These are phyloP conservation scores for Nasonia oneida DNA, from an alignment of 2,888 invertebrate species.

Conservation along the genomic window DNA sequence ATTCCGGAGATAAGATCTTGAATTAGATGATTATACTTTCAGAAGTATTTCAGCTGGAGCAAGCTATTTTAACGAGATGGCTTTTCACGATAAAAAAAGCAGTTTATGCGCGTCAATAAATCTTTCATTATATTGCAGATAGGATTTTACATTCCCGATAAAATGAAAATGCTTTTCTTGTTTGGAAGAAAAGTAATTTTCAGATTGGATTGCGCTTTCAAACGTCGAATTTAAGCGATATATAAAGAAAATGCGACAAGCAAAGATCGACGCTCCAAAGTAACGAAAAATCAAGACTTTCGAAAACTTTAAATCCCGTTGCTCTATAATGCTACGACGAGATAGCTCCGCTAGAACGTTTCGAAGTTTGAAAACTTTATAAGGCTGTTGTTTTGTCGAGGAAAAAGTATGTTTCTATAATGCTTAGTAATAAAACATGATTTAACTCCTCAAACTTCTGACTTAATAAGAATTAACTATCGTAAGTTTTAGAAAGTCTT, in stretches of 20 bases:
- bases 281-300: constrained; percentile 7
- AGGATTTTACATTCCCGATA: constrained; percentile 34
- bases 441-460: constrained; percentile 58
- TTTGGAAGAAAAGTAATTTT: not conserved
- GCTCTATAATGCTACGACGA: constrained; percentile 37
- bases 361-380: constrained; percentile 51
- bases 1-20: constrained; percentile 42
- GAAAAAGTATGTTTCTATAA: constrained; percentile 53
- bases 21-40: constrained; percentile 49
- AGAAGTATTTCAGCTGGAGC: constrained; percentile 24
- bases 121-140: constrained; percentile 38
- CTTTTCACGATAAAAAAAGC: constrained; percentile 36
- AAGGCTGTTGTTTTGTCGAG: constrained; percentile 32
- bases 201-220: not conserved
- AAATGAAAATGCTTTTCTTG: constrained; percentile 24
- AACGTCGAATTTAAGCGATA: not conserved
- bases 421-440: constrained; percentile 60
- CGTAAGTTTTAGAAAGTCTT: constrained; percentile 58
- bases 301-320: constrained; percentile 43
- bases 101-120: constrained; percentile 50
- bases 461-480: constrained; percentile 63
- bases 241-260: not conserved
- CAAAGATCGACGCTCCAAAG: not conserved
- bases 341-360: constrained; percentile 43
- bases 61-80: constrained; percentile 36